Evolutionary conservation across 2,888 invertebrate species (phyloP).

Genomic region (Vandiemenella viatica): DNA sequence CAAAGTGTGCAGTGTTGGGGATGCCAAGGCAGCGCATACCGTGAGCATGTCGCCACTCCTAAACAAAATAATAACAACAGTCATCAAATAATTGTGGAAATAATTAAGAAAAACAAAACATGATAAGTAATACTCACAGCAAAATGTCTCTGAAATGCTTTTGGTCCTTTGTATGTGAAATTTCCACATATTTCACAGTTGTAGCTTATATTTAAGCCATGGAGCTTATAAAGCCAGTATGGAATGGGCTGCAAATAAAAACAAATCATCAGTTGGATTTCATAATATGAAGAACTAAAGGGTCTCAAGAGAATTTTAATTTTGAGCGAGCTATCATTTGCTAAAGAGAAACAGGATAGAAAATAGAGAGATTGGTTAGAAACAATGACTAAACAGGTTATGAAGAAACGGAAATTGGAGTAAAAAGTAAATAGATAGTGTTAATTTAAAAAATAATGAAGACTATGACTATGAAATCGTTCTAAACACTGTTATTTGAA

Average conservation of each 20-base stretch:
- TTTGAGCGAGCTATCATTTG: too few relatives aligned
- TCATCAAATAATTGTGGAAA: not conserved
- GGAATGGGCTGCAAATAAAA: conserved; percentile 15
- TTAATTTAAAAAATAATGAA: too few relatives aligned
- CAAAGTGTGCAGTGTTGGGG: conserved; percentile 99
- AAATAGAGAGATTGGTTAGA: too few relatives aligned
- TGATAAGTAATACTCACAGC: conserved; percentile 38
- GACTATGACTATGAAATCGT: too few relatives aligned
- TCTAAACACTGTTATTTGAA: too few relatives aligned
- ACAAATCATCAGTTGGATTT: too few relatives aligned
- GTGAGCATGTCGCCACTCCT: conserved; percentile 55
- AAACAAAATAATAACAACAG: conserved; percentile 12
- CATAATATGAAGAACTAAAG: too few relatives aligned
- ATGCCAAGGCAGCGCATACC: conserved; percentile 98
- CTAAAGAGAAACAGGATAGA: too few relatives aligned
- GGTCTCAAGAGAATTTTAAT: too few relatives aligned
- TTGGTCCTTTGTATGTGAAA: conserved; percentile 95
- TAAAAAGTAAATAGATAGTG: too few relatives aligned
- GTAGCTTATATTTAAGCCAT: conserved; percentile 96
- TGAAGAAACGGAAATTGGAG: too few relatives aligned
- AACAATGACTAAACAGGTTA: too few relatives aligned
- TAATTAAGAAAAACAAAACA: not conserved
- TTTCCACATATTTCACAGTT: conserved; percentile 99
- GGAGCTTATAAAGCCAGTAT: conserved; percentile 84
- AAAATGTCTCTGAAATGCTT: conserved; percentile 98